Base-by-base conservation (phyloP, 1,140 invertebrate species). In the Lordiphosa mommai region DNA sequence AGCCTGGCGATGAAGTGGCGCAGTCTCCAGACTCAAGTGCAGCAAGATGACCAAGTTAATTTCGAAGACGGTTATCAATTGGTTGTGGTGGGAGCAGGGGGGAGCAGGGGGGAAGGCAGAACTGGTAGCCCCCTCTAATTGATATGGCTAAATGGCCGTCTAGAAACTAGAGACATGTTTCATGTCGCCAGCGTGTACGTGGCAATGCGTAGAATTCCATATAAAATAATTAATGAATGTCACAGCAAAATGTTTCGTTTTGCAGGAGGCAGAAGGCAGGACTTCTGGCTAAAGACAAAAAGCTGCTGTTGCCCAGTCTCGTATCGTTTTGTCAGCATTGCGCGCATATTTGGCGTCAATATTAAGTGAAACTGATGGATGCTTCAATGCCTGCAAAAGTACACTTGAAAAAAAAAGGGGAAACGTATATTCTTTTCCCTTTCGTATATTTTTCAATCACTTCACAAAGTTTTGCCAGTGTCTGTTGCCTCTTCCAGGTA, bases 171-270 rank as follows among this genome's bases (percentile, higher is more conserved):
- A 82, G 77, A 84, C 77, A 84, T 85, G 77, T 84, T 84, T 69
- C 72, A 80, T 87, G 85, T 87, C 85, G 84, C 85, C 85, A 85
- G 61, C 72, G 55, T 64, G 85, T 87, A 87, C 85, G 85, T 87
- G 85, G 85, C 68, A 77, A 87, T 87, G 79, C 74, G 67, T 79
- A 87, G 74, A 82, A 87, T 87, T 85, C 79, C 74, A 87, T 85
- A 87, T 87, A 87, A 87, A 87, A 87, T 87, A 87, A 87, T 87
- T 87, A 87, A 87, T 87, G 77, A 87, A 87, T 87, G 85, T 87
- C 82, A 86, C 74, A 86, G 82, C 82, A 74, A 67, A 86, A 86
- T 82, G 84, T 77, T 77, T 72, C 34, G 43, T 61, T 57, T 52
- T n/a, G n/a, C n/a, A n/a, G n/a, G 56, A 48, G 56, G 41, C 53